These are phyloP conservation scores for Ceriagrion tenellum DNA, from an alignment of 2,888 invertebrate species.

Conservation along the genomic window DNA sequence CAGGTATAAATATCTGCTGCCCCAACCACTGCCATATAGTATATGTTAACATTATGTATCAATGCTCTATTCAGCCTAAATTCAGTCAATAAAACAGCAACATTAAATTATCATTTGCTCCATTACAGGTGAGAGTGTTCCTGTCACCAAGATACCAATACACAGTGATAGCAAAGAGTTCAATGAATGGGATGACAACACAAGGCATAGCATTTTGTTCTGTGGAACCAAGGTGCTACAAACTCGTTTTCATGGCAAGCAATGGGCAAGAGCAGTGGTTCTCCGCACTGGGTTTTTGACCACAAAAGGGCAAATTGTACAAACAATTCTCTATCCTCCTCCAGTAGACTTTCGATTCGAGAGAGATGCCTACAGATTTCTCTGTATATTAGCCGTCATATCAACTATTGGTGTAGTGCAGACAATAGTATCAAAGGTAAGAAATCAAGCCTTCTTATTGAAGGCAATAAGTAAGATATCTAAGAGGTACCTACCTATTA, in stretches of 20 bases:
- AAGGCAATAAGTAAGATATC: too few species aligned
- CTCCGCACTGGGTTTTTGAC: conserved; percentile 94
- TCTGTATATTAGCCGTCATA: conserved; percentile 88
- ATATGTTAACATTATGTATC: too few species aligned
- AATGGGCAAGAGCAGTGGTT: conserved; percentile 86
- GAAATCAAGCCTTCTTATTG: conserved; percentile 68
- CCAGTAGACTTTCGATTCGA: conserved; percentile 98
- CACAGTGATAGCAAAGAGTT: conserved; percentile 91
- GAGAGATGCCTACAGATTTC: conserved; percentile 94
- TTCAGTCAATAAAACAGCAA: too few species aligned
- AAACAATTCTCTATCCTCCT: conserved; percentile 96
- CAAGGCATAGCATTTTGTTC: conserved; percentile 89
- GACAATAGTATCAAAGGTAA: conserved; percentile 91
- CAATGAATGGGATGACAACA: conserved; percentile 86
- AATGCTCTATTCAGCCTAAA: too few species aligned
- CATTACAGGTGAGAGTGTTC: conserved; percentile 93
- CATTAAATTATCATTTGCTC: conserved; percentile 66
- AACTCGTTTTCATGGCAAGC: conserved; percentile 92
- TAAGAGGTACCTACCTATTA: too few species aligned
- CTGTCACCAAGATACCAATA: conserved; percentile 95
- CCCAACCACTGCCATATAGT: too few species aligned
- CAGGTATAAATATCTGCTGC: too few species aligned
- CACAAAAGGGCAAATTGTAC: conserved; percentile 91
- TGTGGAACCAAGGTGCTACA: conserved; percentile 96
- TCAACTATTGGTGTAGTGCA: conserved; percentile 92